Evolutionary conservation across 2,888 invertebrate genomes (phyloP), one percentile per base, ranked within the genome.

Genomic region (Molorchus minor): DNA sequence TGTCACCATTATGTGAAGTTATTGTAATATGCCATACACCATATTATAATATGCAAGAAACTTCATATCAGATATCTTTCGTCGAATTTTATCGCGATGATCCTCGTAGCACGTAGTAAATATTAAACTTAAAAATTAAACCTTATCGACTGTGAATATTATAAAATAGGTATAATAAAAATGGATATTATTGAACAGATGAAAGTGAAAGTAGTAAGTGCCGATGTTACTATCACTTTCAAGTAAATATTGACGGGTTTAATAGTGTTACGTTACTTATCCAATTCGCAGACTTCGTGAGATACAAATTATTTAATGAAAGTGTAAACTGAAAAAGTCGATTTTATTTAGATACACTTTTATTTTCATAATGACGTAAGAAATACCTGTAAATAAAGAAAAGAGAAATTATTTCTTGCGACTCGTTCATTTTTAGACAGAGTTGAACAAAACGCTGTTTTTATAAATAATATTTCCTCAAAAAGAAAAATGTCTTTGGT

Each of bases 141-240:
- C n/a, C n/a, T n/a, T n/a, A n/a, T n/a, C n/a, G n/a, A n/a, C n/a
- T n/a, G n/a, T n/a, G n/a, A n/a, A n/a, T n/a, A n/a, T n/a, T n/a
- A n/a, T n/a, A n/a, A n/a, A n/a, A n/a, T n/a, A n/a, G n/a, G n/a
- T n/a, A n/a, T n/a, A n/a, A n/a, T n/a, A n/a, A n/a, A n/a, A n/a
- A n/a, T n/a, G n/a, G n/a, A n/a, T 33, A 33, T n/a, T 20, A n/a
- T 41, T 12, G 38, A 44, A 13, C 5, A 25, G 29, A 16, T 19
- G 49, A 49, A 36, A 49, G 36, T 36, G 38, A 49, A 36, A 49
- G 49, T 13, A 36, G 36, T 5, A 16, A 12, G 30, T 17, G 12
- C 17, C 15, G 5, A 7, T n/a, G 33, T 33, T 5, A 12, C 8
- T 21, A 17, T 25, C 17, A 45, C 45, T 45, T 45, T 45, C 30